Base-by-base conservation (phyloP, 1,140 invertebrate genomes). In the Zaprionus ornatus region DNA sequence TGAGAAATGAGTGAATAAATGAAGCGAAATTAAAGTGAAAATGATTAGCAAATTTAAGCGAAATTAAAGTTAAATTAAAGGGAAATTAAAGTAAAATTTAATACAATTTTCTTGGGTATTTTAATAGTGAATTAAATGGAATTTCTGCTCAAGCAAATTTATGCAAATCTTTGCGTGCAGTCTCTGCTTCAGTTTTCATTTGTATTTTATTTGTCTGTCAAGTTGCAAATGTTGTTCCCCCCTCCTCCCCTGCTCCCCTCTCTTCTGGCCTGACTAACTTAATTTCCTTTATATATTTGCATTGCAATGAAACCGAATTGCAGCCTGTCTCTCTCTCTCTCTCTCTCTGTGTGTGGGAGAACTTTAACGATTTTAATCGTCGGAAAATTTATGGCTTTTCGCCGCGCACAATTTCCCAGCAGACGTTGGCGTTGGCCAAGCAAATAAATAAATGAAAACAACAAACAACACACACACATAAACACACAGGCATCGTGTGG, bases 281-380 rank as follows among this genome's bases (percentile, higher is more conserved):
- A 45, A 32, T 42, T 57, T 21, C 19, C 29, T 73, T 29, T 55
- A 54, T 42, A 40, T 35, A n/a, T 32, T 50, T 50, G 19, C 13
- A 67, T 27, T 50, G 45, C 12, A 50, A 62, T 74, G 64, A 60
- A 25, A 21, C n/a, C 29, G 12, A 35, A 77, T 40, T 73, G 69
- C 56, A 64, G 57, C 54, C 27, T 42, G 50, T 57, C 15, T n/a
- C 15, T 40, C 37, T 40, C 4, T 40, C 4, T 40, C 4, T 40
- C 3, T 40, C n/a, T 42, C 6, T 42, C n/a, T 42, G 35, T 37
- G 35, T 37, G 35, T 12, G n/a, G 15, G 40, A 69, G 67, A 88
- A 84, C 70, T 87, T 88, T 84, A 84, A 84, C 84, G 85, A 88
- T 90, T 87, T 90, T 84, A 88, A 88, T 88, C 85, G 85, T 52